Evolutionary conservation across 2,888 invertebrate species (phyloP), one percentile per base, ranked within the genome.

Genomic region (Stegophylla sp.): DNA sequence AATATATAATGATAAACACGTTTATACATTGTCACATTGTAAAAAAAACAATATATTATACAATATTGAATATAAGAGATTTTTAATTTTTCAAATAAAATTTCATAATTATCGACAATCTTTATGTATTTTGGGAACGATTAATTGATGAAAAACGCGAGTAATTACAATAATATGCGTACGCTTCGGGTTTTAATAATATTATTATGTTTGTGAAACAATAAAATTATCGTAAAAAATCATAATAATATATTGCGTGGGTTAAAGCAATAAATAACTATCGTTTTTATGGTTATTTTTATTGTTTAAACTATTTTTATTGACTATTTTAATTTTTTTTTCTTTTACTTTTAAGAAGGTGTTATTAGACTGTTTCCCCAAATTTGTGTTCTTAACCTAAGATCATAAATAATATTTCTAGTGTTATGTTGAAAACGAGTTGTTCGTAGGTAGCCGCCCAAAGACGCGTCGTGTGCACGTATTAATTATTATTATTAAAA

Each of bases 51-150:
- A 73, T 26, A 26, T 34, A 15, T n/a, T 34, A 71, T 41, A 71
- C 20, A n/a, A 7, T 34, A 51, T 23, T 56, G n/a, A 3, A 56
- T 17, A 17, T 17, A 23, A 28, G n/a, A 20, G 59, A 15, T 20
- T 20, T 41, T 20, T 73, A 63, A 63, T 74, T 63, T 74, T 74
- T 61, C 48, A 74, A 63, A 48, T 17, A 74, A 20, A 20, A 63
- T 53, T 66, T 76, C 75, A 53, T 75, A 34, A 51, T 48, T 53
- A 75, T 75, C n/a, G 75, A 76, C 75, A 76, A 76, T 76, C 75
- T 76, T 26, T 53, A 51, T 76, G 26, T 53, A 76, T 66, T 76
- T 51, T 66, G 15, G n/a, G 63, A 75, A 75, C 20, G 17, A 64
- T 63, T 75, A 53, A 53, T 66, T 41, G 26, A n/a, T 53, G 41